Conservation (phyloP, 2,797 vertebrate genomes). For the Anomalospiza imberbis region DNA sequence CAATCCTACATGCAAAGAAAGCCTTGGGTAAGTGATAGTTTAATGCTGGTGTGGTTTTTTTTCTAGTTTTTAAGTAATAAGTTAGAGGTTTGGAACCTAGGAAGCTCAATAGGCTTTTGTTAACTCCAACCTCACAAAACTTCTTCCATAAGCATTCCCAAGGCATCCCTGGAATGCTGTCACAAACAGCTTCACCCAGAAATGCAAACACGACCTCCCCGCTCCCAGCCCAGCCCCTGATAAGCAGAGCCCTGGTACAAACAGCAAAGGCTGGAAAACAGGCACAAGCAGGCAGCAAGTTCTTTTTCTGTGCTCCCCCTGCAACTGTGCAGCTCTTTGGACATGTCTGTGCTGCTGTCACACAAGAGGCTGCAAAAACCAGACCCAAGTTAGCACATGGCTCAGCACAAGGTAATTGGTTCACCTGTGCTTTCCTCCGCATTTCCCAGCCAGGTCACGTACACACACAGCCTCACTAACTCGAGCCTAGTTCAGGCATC, state of each 20-base stretch:
- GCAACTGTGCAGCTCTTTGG: background rate
- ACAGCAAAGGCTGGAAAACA: background rate
- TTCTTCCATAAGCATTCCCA: background rate
- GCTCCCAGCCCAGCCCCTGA: background rate
- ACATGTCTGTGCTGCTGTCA: fast-evolving
- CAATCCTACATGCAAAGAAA: slow-evolving; percentile 21
- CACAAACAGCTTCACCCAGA: background rate
- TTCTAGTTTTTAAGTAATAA: background rate
- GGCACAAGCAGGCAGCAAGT: background rate
- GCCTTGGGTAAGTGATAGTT: background rate
- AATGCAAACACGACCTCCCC: background rate
- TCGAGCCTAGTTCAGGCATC: background rate
- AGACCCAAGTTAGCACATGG: background rate
- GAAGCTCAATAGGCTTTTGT: background rate
- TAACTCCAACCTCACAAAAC: background rate
- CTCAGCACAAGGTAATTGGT: background rate
- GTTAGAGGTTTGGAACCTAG: background rate
- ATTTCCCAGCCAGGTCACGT: background rate
- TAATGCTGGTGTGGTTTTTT: background rate
- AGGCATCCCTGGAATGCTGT: slow-evolving; percentile 21
- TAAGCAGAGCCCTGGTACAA: background rate
- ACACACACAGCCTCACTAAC: background rate
- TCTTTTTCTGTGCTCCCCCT: background rate
- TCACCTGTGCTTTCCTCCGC: background rate
- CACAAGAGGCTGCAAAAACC: background rate